A percentile compares a stretch with the other conserved stretches of the same genome.
Conservation (phyloP, 1,140 invertebrate species). For the Apocrypta bakeri region DNA sequence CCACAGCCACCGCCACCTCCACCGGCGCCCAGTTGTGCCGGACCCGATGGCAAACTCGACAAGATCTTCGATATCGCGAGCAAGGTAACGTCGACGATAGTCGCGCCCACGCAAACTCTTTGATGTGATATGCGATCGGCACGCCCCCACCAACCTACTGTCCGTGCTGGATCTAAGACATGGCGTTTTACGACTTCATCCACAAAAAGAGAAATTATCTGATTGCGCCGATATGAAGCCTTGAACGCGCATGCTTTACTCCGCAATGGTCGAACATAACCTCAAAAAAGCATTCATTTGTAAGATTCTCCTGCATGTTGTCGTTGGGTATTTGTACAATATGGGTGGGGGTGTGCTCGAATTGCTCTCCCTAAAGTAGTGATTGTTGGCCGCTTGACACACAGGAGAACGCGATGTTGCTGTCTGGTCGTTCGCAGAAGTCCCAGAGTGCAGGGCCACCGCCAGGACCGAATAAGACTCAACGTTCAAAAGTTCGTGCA, state of each 20-base stretch:
- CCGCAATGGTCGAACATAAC: too few species aligned
- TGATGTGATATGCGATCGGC: neutral
- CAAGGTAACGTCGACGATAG: conserved; percentile 71
- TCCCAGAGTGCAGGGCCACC: conserved; percentile 66
- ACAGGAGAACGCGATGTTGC: conserved; percentile 76
- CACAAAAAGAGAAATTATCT: too few species aligned
- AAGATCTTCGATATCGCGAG: conserved; percentile 76
- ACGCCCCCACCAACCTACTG: neutral
- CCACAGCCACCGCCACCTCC: conserved; percentile 64
- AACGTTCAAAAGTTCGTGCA: conserved; percentile 82
- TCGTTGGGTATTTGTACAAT: neutral
- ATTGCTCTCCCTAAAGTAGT: neutral
- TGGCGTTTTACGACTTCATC: too few species aligned
- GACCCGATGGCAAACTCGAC: conserved; percentile 72
- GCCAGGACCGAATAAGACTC: conserved; percentile 77
- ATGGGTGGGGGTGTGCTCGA: neutral
- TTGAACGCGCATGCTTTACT: too few species aligned
- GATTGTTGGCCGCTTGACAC: conserved; percentile 58
- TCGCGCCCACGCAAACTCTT: neutral
- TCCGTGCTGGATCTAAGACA: too few species aligned
- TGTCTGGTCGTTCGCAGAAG: conserved; percentile 73
- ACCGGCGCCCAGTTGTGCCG: conserved; percentile 55
- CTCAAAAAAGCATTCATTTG: too few species aligned
- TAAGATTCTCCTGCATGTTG: too few species aligned
- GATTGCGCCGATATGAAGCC: too few species aligned